Evolutionary conservation across 2,113 vertebrate genomes (phyloP).

Genomic region (Esox niger): DNA sequence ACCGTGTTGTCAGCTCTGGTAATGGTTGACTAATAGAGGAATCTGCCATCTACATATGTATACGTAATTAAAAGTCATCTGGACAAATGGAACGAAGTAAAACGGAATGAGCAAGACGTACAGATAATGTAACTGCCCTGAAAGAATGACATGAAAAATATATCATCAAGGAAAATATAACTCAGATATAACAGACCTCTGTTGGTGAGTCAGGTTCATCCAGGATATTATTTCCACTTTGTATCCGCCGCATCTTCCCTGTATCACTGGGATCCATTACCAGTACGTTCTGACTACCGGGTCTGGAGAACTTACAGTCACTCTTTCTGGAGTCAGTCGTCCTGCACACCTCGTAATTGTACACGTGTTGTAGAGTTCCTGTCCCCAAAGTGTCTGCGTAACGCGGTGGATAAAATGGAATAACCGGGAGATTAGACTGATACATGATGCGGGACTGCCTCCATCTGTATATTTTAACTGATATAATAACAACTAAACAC

Average conservation of each 20-base stretch:
- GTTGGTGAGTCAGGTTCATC: slow-evolving; percentile 18
- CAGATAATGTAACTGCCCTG: neutral
- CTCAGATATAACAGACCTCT: neutral
- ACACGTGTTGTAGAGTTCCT: slow-evolving; percentile 23
- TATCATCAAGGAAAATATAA: neutral
- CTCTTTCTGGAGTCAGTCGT: slow-evolving; percentile 76
- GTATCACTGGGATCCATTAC: neutral
- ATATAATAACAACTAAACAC: neutral
- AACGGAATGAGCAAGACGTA: too few species aligned
- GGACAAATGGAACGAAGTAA: too few species aligned
- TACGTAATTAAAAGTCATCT: too few species aligned
- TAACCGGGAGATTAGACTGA: slow-evolving; percentile 12
- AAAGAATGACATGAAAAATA: neutral
- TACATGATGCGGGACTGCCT: slow-evolving; percentile 18
- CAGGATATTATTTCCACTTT: neutral
- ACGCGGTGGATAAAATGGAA: slow-evolving; percentile 25
- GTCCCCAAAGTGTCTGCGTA: slow-evolving; percentile 19
- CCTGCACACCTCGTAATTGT: slow-evolving; percentile 67
- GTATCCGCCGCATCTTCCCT: slow-evolving; percentile 1
- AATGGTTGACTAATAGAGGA: too few species aligned
- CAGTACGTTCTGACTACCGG: slow-evolving; percentile 24
- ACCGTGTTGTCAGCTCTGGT: too few species aligned
- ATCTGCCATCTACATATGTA: too few species aligned
- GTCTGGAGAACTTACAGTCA: slow-evolving; percentile 28
- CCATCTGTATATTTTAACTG: slow-evolving; percentile 25